These are phyloP conservation scores for Ophion costatus DNA, from an alignment of 2,888 invertebrate genomes.

Conservation along the genomic window DNA sequence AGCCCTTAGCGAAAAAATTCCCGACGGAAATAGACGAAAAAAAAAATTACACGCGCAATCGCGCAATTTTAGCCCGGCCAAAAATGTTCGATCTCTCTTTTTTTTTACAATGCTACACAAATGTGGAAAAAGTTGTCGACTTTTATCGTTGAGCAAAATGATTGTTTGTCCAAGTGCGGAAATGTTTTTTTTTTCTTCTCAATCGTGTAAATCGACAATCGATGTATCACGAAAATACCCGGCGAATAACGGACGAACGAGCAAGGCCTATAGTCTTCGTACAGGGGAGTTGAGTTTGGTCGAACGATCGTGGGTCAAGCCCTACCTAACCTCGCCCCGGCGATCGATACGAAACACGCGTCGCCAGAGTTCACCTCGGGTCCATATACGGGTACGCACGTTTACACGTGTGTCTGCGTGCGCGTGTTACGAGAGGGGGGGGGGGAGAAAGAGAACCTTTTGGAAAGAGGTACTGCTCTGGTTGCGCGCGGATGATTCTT, in stretches of 20 bases:
- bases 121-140: not conserved
- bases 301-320: slow-evolving; percentile 29
- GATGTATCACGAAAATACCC: not conserved
- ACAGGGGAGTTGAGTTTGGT: not conserved
- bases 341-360: slow-evolving; percentile 58
- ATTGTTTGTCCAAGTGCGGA: not conserved
- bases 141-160: not conserved
- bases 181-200: not conserved
- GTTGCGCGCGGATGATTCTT: not conserved
- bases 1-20: not conserved
- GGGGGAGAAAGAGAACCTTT: not conserved
- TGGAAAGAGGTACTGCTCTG: too few species aligned
- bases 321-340: slow-evolving; percentile 5
- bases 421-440: not conserved
- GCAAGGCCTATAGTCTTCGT: too few species aligned
- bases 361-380: slow-evolving; percentile 23
- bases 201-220: too few species aligned
- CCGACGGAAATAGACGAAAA: not conserved
- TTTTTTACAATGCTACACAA: not conserved
- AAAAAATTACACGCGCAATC: not conserved
- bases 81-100: not conserved
- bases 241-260: not conserved
- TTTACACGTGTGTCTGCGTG: not conserved
- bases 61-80: not conserved
- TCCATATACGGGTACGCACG: slow-evolving; percentile 17